phyloP scores from a whole-genome alignment of 2,113 vertebrate species.

The Psophia crepitans region DNA sequence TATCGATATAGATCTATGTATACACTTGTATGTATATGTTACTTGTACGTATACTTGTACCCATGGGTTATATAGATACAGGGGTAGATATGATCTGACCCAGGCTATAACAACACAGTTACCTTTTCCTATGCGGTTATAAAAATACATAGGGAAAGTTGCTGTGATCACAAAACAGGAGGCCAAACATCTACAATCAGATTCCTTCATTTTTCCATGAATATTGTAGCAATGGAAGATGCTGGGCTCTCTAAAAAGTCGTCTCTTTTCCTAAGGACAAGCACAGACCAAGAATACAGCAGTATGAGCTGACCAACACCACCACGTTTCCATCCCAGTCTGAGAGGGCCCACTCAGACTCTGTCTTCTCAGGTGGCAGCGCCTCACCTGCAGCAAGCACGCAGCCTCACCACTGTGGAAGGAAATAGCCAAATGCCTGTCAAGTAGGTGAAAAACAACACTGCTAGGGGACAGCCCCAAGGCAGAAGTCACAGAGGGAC shows the following conservation, averaged over 20 bases:
- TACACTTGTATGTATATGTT: neutral
- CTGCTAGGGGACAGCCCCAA: neutral
- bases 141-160: neutral
- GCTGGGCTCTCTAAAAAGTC: neutral
- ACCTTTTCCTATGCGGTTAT: neutral
- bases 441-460: neutral
- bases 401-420: neutral
- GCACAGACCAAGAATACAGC: neutral
- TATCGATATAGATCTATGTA: neutral
- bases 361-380: neutral
- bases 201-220: neutral
- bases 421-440: neutral
- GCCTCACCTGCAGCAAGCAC: neutral
- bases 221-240: neutral
- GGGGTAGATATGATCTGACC: neutral
- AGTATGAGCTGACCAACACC: neutral
- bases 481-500: neutral
- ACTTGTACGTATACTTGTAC: neutral
- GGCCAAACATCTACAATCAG: neutral
- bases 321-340: neutral
- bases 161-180: neutral
- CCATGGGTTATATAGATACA: neutral
- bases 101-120: neutral
- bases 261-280: neutral
- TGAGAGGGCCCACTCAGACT: neutral